Evolutionary conservation across 2,113 vertebrate genomes (phyloP), one percentile per base, ranked within the genome.

Genomic region (Nothoprocta pentlandii): DNA sequence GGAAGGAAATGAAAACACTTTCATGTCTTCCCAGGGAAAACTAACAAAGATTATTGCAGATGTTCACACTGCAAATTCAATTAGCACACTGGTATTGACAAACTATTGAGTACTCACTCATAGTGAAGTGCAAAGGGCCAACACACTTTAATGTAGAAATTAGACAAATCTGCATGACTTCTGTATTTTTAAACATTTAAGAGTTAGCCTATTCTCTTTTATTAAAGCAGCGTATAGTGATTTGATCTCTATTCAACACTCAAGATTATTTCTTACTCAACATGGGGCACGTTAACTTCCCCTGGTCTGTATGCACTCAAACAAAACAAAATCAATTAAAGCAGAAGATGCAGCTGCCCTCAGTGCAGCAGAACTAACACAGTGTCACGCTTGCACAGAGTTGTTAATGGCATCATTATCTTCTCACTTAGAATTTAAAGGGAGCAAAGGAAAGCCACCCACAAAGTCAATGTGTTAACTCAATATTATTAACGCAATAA

Each of bases 291-390:
- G 14, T 66, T 91, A 94, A 78, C 53, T 94, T 91, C 36, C 69
- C 54, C 58, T 54, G 56, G 39, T 89, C 13, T 44, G 62, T 26
- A 86, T 56, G 12, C 49, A 78, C 62, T 56, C 49, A 90, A 92
- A 89, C 25, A 59, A 3, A 94, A 58, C 42, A 91, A 94, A 56
- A 94, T 56, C 42, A 87, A 22, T 67, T 75, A 82, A 94, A 25
- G 46, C 51, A 64, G 25, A 93, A 88, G 84, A 68, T 67, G 90
- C 51, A 88, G 83, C 61, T 91, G 85, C 63, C 77, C 62, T 90
- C 80, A 76, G 42, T 53, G 71, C 12, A 62, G 83, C 32, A 95
- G 71, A 95, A 95, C 69, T 54, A 93, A 91, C 74, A 92, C 49
- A 91, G 85, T 47, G 41, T 86, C 71, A 92, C 10, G 61, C 62